These are phyloP conservation scores for Cotesia glomerata DNA, from an alignment of 1,140 invertebrate species.

Conservation along the genomic window DNA sequence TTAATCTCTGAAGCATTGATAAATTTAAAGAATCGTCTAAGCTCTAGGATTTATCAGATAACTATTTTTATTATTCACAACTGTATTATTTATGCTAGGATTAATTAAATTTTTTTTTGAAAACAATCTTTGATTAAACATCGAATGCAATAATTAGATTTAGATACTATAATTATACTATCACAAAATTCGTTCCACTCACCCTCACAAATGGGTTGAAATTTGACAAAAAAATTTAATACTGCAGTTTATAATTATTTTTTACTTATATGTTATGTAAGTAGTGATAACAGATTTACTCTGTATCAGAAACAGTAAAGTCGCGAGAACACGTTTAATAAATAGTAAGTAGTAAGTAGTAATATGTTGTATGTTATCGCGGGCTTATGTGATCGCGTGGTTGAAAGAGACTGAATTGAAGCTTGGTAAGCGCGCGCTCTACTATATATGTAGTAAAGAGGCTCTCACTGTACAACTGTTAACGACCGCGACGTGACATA, in stretches of 20 bases:
- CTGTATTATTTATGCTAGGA: no score
- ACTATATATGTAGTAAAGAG: slow-evolving; percentile 48
- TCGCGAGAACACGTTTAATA: not conserved
- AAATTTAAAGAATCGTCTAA: not conserved
- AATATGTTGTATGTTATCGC: not conserved
- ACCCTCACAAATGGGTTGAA: no score
- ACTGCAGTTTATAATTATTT: not conserved
- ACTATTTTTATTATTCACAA: no score
- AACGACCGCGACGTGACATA: slow-evolving; percentile 1
- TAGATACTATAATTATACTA: no score
- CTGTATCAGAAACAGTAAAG: no score
- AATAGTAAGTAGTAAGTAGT: not conserved
- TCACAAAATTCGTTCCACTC: no score
- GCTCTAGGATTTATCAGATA: no score
- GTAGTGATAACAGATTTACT: no score
- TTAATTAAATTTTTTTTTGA: no score
- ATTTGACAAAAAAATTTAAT: not conserved
- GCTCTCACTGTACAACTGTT: slow-evolving; percentile 39
- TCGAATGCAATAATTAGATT: no score
- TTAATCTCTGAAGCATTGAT: not conserved
- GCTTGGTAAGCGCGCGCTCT: slow-evolving; percentile 39
- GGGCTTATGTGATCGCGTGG: slow-evolving; percentile 36
- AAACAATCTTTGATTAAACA: no score
- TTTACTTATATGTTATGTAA: no score
- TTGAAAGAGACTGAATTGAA: slow-evolving; percentile 45